Conservation (phyloP, 2,113 vertebrate species). For the Electrona antarctica region DNA sequence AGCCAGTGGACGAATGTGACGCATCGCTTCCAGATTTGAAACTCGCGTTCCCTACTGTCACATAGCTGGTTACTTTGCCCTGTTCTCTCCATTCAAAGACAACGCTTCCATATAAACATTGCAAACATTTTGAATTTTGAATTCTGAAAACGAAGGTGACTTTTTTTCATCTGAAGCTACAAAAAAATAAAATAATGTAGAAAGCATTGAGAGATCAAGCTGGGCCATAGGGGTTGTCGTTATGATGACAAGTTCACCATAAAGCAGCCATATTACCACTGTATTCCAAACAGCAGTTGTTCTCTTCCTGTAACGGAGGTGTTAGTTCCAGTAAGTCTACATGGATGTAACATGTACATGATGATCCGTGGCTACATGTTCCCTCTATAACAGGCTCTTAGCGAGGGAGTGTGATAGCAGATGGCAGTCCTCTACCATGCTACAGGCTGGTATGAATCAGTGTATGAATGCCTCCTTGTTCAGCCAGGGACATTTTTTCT, state of each 20-base stretch:
- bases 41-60: not conserved
- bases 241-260: slow-evolving; percentile 33
- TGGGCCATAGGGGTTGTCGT: slow-evolving; percentile 36
- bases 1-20: too few relatives aligned
- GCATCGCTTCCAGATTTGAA: not conserved
- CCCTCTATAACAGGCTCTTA: slow-evolving; percentile 61
- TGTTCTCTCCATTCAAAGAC: not conserved
- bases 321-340: slow-evolving; percentile 67
- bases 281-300: slow-evolving; percentile 16
- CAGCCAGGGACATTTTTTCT: slow-evolving; percentile 66
- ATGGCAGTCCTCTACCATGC: slow-evolving; percentile 63
- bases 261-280: slow-evolving; percentile 28
- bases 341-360: slow-evolving; percentile 69
- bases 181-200: not conserved
- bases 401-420: slow-evolving; percentile 69
- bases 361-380: slow-evolving; percentile 51
- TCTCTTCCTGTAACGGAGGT: slow-evolving; percentile 48
- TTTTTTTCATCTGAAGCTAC: not conserved
- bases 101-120: too few relatives aligned
- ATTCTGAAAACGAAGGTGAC: not conserved
- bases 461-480: slow-evolving; percentile 81
- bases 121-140: too few relatives aligned
- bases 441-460: slow-evolving; percentile 66
- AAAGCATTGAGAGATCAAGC: slow-evolving; percentile 36
- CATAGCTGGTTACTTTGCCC: not conserved